These are phyloP conservation scores for Caenorhabditis sulstoni DNA, from an alignment of 2,888 invertebrate species.

Conservation along the genomic window DNA sequence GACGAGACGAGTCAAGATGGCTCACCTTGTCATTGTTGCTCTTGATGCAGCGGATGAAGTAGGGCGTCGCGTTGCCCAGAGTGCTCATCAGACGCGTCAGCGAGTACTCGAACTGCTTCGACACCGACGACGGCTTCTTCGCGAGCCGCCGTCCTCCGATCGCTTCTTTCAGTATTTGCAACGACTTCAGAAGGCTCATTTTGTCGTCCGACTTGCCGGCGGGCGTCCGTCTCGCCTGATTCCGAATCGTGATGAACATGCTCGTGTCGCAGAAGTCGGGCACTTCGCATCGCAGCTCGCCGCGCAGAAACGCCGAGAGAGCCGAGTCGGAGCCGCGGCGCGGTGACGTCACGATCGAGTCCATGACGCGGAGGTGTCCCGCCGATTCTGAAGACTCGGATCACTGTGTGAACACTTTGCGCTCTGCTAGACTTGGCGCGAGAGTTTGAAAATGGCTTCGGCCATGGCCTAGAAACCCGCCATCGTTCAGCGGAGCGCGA, in stretches of 20 bases:
- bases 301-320: conserved; percentile 78
- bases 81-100: conserved; percentile 94
- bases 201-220: conserved; percentile 71
- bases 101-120: conserved; percentile 93
- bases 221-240: conserved; percentile 72
- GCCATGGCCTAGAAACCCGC: no score
- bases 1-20: background rate
- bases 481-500: no score
- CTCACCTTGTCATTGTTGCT: conserved; percentile 91
- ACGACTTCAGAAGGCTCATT: conserved; percentile 68
- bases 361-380: conserved; percentile 70
- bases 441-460: no score
- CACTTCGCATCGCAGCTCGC: conserved; percentile 74
- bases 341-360: conserved; percentile 48
- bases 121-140: conserved; percentile 88
- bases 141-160: conserved; percentile 84
- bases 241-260: conserved; percentile 79
- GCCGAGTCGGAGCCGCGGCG: conserved; percentile 76
- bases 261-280: conserved; percentile 80
- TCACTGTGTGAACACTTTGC: no score
- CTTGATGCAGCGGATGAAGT: conserved; percentile 93
- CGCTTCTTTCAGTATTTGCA: conserved; percentile 91
- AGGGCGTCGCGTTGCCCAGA: conserved; percentile 90
- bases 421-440: no score
- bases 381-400: conserved; percentile 74